These are phyloP conservation scores for Drosophila kambysellisi DNA, from an alignment of 2,888 invertebrate genomes.

Conservation along the genomic window DNA sequence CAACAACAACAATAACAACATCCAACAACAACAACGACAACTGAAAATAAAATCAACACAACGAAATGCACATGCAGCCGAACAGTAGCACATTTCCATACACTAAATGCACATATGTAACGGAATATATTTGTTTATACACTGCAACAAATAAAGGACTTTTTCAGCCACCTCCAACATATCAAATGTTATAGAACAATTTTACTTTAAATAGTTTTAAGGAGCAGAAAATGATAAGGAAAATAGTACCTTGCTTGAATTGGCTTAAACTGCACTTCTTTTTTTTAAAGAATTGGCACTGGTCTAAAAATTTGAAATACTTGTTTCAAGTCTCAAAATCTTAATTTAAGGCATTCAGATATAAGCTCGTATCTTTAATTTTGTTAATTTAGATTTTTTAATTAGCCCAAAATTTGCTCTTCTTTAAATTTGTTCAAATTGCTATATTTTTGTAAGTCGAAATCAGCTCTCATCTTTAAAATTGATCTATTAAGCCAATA, in stretches of 20 bases:
- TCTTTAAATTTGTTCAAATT: not conserved
- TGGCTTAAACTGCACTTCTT: not conserved
- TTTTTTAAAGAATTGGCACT: not conserved
- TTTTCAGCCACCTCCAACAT: not conserved
- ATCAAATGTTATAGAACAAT: not conserved
- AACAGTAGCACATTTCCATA: slow-evolving; percentile 44
- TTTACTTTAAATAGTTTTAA: not conserved
- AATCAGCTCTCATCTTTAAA: not conserved
- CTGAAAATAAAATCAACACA: slow-evolving; percentile 62
- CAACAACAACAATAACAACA: slow-evolving; percentile 22
- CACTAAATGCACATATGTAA: slow-evolving; percentile 9
- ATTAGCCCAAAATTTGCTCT: too few relatives aligned
- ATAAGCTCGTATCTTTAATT: not conserved
- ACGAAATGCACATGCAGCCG: slow-evolving; percentile 49
- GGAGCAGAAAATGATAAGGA: not conserved
- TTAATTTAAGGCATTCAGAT: not conserved
- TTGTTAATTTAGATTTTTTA: too few relatives aligned
- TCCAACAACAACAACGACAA: slow-evolving; percentile 36
- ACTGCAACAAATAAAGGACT: not conserved
- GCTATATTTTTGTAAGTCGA: not conserved
- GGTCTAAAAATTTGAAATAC: not conserved
- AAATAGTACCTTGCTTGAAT: not conserved
- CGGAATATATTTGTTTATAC: not conserved
- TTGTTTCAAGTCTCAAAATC: not conserved
- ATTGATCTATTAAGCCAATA: not conserved